Percentiles rank a stretch among this genome's conserved stretches.
Evolutionary conservation across 2,797 vertebrate genomes (phyloP).

Genomic region (Limnodromus scolopaceus): DNA sequence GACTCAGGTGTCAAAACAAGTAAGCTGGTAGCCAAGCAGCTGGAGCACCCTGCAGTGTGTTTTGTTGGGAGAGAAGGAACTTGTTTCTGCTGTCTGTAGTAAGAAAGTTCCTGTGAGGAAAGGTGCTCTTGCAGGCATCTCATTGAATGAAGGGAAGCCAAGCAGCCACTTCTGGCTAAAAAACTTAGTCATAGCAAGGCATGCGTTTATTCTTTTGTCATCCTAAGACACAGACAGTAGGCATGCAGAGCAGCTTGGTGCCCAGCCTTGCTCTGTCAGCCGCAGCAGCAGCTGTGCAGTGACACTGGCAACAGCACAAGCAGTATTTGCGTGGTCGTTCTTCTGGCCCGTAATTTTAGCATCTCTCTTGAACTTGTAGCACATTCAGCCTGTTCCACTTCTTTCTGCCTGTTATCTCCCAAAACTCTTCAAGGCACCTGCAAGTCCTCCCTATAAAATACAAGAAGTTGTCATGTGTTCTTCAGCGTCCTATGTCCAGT

Average conservation of each 20-base stretch:
- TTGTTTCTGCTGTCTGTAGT: not conserved
- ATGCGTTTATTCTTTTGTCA: not conserved
- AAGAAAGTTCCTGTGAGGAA: not conserved
- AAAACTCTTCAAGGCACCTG: not conserved
- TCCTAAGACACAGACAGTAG: accelerated
- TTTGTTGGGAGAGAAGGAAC: not conserved
- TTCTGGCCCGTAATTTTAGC: not conserved
- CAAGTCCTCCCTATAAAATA: not conserved
- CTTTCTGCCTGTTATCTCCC: not conserved
- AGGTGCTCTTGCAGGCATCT: not conserved
- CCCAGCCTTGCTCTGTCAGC: not conserved
- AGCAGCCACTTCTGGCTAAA: not conserved
- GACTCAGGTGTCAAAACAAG: not conserved
- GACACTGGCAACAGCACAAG: not conserved
- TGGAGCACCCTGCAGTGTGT: not conserved
- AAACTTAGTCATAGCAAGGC: not conserved
- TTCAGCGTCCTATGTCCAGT: not conserved
- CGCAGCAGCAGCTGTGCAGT: not conserved
- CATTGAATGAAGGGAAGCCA: not conserved
- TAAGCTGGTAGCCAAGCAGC: not conserved
- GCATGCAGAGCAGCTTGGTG: not conserved
- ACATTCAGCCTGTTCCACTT: not conserved
- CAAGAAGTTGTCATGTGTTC: not conserved
- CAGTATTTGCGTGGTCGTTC: not conserved
- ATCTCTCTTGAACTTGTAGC: not conserved